Percentiles rank a stretch among this genome's conserved stretches.
These are phyloP conservation scores for Amniataba percoides DNA, from an alignment of 2,797 vertebrate species.

Conservation along the genomic window DNA sequence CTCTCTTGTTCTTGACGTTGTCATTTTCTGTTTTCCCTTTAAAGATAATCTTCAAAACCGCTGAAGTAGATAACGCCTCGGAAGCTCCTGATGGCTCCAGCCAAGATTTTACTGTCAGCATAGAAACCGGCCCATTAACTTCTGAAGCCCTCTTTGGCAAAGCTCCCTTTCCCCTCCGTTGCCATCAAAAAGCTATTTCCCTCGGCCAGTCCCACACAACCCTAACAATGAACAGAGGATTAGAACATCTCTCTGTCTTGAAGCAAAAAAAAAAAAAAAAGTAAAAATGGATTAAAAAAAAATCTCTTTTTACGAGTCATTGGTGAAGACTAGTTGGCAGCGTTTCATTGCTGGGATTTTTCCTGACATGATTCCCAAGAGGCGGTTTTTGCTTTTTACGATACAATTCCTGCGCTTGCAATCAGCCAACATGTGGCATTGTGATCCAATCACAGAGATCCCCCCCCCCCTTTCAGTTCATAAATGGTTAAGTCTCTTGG, in stretches of 20 bases:
- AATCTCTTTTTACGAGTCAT: conserved; percentile 70
- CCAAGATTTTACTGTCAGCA: conserved; percentile 84
- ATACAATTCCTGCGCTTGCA: conserved; percentile 77
- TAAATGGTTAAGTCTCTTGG: conserved; percentile 81
- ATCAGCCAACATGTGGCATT: conserved; percentile 85
- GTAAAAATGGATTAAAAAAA: conserved; percentile 57
- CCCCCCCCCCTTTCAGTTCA: conserved; percentile 57
- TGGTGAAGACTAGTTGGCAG: conserved; percentile 76
- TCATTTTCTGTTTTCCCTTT: conserved; percentile 77
- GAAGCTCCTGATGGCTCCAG: conserved; percentile 73
- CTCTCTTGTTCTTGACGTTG: conserved; percentile 80
- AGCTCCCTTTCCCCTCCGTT: conserved; percentile 78
- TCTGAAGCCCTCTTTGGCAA: conserved; percentile 83
- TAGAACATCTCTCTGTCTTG: conserved; percentile 83
- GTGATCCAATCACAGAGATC: conserved; percentile 81
- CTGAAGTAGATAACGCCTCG: conserved; percentile 78
- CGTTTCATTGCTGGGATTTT: conserved; percentile 76
- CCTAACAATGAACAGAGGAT: conserved; percentile 85
- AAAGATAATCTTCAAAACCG: conserved; percentile 82
- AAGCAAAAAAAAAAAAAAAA: conserved; percentile 60
- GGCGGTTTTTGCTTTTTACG: conserved; percentile 78
- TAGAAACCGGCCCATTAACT: conserved; percentile 84
- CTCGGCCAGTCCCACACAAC: conserved; percentile 80
- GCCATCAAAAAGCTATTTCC: conserved; percentile 85
- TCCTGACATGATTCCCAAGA: conserved; percentile 81